Conservation (phyloP, 2,888 invertebrate species). For the Mesopsocus fuscifrons region DNA sequence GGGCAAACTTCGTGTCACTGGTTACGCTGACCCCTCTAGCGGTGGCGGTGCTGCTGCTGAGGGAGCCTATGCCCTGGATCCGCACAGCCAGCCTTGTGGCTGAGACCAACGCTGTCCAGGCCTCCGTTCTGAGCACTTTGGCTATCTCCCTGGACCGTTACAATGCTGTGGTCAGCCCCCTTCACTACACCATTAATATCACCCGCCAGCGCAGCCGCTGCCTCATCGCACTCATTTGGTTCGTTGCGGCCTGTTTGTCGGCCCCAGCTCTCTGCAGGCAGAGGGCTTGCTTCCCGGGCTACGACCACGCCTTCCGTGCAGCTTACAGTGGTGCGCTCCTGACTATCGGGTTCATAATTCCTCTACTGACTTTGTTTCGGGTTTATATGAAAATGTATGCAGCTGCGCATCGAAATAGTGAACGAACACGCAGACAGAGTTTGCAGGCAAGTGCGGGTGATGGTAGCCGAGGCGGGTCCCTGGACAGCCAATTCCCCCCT, state of each 20-base stretch:
- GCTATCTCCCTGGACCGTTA: slow-evolving; percentile 25
- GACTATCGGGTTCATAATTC: slow-evolving; percentile 27
- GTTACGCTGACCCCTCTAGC: slow-evolving; percentile 26
- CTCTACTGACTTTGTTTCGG: slow-evolving; percentile 27
- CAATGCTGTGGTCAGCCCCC: slow-evolving; percentile 28
- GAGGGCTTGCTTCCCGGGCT: neutral
- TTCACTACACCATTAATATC: slow-evolving; percentile 31
- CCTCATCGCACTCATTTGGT: neutral
- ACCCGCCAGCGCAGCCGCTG: slow-evolving; percentile 24
- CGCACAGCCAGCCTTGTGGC: neutral
- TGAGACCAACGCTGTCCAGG: neutral
- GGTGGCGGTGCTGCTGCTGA: slow-evolving; percentile 22
- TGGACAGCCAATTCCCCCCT: neutral
- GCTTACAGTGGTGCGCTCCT: slow-evolving; percentile 18
- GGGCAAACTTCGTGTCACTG: slow-evolving; percentile 28
- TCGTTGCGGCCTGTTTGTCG: slow-evolving; percentile 18
- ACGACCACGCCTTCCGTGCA: neutral
- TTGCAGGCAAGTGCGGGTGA: slow-evolving; percentile 18
- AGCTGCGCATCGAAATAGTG: slow-evolving; percentile 29
- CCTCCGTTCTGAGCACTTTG: slow-evolving; percentile 2
- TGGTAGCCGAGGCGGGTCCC: neutral
- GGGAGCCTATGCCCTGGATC: slow-evolving; percentile 17
- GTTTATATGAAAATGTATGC: slow-evolving; percentile 29
- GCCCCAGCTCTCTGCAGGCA: slow-evolving; percentile 16
- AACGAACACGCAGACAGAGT: slow-evolving; percentile 29